phyloP scores from a whole-genome alignment of 2,888 invertebrate genomes.

The Platycnemis pennipes region DNA sequence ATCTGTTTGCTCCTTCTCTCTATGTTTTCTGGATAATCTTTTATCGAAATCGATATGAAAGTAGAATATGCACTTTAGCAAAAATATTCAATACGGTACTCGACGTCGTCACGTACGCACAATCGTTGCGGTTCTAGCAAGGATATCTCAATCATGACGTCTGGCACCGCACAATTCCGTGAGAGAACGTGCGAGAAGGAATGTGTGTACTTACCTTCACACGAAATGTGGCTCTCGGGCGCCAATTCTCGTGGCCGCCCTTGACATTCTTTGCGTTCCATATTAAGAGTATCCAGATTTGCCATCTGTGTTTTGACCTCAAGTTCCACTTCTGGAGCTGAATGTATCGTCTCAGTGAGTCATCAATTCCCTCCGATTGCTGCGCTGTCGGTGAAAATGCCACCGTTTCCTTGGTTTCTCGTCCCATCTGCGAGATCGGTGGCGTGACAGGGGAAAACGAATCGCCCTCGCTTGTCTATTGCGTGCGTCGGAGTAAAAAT shows the following conservation, averaged over 20 bases:
- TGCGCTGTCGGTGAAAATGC: not conserved
- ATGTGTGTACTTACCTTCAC: not conserved
- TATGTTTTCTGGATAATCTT: too few relatives aligned
- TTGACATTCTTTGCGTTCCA: not conserved
- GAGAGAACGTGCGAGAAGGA: not conserved
- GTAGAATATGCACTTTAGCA: too few relatives aligned
- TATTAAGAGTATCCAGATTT: not conserved
- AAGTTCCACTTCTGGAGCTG: not conserved
- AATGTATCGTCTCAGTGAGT: not conserved
- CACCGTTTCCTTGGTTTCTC: not conserved
- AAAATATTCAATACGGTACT: too few relatives aligned
- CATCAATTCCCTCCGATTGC: not conserved
- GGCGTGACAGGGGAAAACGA: not conserved
- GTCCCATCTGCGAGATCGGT: not conserved
- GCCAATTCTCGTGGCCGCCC: not conserved
- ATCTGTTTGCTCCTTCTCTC: too few relatives aligned
- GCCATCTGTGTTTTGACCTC: constrained; percentile 15
- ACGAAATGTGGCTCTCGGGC: not conserved
- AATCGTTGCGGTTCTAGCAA: not conserved
- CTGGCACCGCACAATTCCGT: not conserved
- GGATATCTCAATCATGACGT: not conserved
- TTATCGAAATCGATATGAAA: too few relatives aligned
- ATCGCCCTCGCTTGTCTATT: not conserved
- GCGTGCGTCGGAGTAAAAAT: not conserved
- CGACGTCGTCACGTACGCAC: too few relatives aligned